Conservation (phyloP, 2,888 invertebrate species). For the Carcina quercana region DNA sequence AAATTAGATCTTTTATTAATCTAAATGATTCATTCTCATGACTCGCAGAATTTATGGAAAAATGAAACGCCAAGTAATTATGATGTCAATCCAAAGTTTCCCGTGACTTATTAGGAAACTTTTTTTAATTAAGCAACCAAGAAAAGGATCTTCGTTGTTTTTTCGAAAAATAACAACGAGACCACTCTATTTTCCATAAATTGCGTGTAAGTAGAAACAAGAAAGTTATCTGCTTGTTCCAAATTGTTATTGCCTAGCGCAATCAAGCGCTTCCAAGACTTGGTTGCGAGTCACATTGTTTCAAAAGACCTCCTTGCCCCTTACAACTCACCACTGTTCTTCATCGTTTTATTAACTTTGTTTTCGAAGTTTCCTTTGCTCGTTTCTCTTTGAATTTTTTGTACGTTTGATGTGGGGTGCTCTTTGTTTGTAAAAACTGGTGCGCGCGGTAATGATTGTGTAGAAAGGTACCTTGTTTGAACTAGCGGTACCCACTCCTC, state of each 20-base stretch:
- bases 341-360: constrained; percentile 59
- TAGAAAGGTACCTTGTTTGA: no score
- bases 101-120: no score
- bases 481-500: no score
- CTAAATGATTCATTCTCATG: no score
- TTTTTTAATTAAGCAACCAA: no score
- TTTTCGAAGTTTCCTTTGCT: constrained; percentile 44
- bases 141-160: no score
- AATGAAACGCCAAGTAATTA: no score
- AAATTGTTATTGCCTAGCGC: constrained; percentile 32
- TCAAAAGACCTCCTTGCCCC: constrained; percentile 41
- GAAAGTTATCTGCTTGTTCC: constrained; percentile 29
- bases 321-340: constrained; percentile 50
- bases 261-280: constrained; percentile 35
- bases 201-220: constrained; percentile 10
- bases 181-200: not conserved
- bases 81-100: no score
- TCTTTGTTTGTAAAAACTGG: constrained; percentile 21
- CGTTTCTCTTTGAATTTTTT: constrained; percentile 39
- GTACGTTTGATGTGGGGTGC: constrained; percentile 43
- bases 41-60: no score
- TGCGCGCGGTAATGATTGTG: no score
- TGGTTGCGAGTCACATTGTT: constrained; percentile 48
- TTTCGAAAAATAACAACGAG: no score
- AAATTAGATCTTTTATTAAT: no score